A percentile compares a stretch with the other conserved stretches of the same genome.
These are phyloP conservation scores for Latrodectus geometricus DNA, from an alignment of 1,140 invertebrate species.

Conservation along the genomic window DNA sequence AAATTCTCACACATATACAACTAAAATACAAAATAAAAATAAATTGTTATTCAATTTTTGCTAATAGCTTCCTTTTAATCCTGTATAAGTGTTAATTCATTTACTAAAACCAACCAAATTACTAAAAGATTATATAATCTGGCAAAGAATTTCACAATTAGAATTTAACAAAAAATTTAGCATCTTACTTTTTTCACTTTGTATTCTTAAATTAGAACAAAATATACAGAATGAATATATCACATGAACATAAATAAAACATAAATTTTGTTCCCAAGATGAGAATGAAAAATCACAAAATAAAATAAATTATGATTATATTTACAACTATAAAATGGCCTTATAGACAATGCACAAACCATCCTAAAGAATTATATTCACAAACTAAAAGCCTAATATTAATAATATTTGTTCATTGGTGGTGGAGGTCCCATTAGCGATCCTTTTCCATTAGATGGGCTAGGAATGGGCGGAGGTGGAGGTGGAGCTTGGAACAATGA, in stretches of 20 bases:
- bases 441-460: background rate
- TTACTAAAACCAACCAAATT: no score
- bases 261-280: no score
- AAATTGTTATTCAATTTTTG: no score
- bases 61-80: no score
- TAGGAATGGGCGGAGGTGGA: conserved; percentile 15
- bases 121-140: no score
- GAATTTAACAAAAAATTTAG: no score
- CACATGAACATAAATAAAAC: background rate
- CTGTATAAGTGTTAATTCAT: no score
- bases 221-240: background rate
- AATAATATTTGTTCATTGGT: conserved; percentile 34
- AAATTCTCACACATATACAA: no score
- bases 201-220: no score
- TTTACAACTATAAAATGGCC: conserved; percentile 1
- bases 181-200: no score
- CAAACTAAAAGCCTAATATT: background rate
- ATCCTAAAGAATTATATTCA: background rate
- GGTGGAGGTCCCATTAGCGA: conserved; percentile 34
- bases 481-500: conserved; percentile 47
- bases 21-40: no score
- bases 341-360: background rate
- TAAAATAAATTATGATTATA: conserved; percentile 8
- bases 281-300: background rate
- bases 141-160: no score